These are phyloP conservation scores for Crax fasciolata DNA, from an alignment of 2,797 vertebrate genomes.

Conservation along the genomic window DNA sequence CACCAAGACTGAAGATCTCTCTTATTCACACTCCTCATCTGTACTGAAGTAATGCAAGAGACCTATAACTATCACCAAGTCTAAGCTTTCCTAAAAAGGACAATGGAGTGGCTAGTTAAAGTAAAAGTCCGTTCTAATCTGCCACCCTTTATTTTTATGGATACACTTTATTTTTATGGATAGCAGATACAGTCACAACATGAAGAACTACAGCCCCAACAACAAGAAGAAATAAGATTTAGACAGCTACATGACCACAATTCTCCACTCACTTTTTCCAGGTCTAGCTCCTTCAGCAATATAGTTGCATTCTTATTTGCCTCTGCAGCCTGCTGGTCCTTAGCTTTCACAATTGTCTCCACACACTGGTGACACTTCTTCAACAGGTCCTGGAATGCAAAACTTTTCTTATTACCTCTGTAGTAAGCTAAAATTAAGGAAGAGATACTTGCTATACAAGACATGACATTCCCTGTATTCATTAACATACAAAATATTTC, in stretches of 20 bases:
- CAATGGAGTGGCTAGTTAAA: not conserved
- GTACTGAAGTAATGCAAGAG: not conserved
- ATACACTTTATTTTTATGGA: not conserved
- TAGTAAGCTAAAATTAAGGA: not conserved
- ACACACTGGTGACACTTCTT: slow-evolving; percentile 99
- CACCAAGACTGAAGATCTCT: not conserved
- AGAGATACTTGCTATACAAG: not conserved
- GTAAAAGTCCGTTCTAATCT: not conserved
- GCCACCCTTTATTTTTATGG: not conserved
- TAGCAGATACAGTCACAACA: not conserved
- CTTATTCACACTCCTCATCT: not conserved
- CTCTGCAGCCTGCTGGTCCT: slow-evolving; percentile 99
- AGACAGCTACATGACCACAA: fast-evolving
- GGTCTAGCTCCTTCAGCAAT: slow-evolving; percentile 95
- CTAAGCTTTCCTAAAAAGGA: not conserved
- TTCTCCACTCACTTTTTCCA: slow-evolving; percentile 91
- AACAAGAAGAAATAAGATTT: not conserved
- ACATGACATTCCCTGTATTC: not conserved
- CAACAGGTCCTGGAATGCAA: slow-evolving; percentile 89
- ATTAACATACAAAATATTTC: not conserved
- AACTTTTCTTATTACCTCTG: not conserved
- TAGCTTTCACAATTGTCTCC: slow-evolving; percentile 99
- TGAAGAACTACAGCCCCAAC: not conserved
- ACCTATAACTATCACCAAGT: not conserved
- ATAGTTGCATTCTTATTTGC: slow-evolving; percentile 99